phyloP scores from a whole-genome alignment of 2,888 invertebrate genomes.

The Caenorhabditis virilis region DNA sequence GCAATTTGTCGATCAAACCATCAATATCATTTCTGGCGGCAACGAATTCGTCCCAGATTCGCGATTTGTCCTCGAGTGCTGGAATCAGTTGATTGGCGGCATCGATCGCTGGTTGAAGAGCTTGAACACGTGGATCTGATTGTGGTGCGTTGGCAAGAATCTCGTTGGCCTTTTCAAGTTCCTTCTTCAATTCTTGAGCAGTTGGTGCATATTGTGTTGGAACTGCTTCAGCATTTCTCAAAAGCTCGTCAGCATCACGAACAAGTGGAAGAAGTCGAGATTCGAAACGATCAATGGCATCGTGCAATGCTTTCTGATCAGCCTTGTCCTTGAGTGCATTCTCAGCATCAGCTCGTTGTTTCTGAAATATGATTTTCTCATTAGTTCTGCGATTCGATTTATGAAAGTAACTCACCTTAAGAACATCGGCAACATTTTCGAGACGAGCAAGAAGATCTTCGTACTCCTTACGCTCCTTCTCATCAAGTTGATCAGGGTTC shows the following conservation, averaged over 20 bases:
- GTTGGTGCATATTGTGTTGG: constrained; percentile 43
- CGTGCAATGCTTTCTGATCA: constrained; percentile 17
- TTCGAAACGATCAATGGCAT: constrained; percentile 19
- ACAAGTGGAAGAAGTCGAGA: constrained; percentile 42
- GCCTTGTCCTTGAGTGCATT: constrained; percentile 18
- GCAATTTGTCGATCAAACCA: constrained; percentile 41
- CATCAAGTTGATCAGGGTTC: constrained; percentile 37
- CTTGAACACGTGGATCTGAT: constrained; percentile 25
- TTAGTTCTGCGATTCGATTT: background rate
- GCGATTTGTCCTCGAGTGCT: constrained; percentile 39
- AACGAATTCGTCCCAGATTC: constrained; percentile 49
- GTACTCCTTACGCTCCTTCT: constrained; percentile 34
- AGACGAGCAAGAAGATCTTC: constrained; percentile 41
- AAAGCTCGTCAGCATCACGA: constrained; percentile 37
- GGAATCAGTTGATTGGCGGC: constrained; percentile 36
- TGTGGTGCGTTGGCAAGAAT: constrained; percentile 15
- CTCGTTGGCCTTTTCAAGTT: constrained; percentile 28
- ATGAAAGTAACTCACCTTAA: constrained; percentile 24
- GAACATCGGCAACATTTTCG: constrained; percentile 38
- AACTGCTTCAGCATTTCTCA: constrained; percentile 44
- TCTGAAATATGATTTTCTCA: constrained; percentile 19
- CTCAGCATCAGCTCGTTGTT: constrained; percentile 22
- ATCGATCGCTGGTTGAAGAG: constrained; percentile 29
- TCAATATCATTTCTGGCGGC: constrained; percentile 47
- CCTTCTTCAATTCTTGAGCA: constrained; percentile 36